Evolutionary conservation across 1,140 invertebrate species (phyloP).

Genomic region (Leptonema lineaticorne): DNA sequence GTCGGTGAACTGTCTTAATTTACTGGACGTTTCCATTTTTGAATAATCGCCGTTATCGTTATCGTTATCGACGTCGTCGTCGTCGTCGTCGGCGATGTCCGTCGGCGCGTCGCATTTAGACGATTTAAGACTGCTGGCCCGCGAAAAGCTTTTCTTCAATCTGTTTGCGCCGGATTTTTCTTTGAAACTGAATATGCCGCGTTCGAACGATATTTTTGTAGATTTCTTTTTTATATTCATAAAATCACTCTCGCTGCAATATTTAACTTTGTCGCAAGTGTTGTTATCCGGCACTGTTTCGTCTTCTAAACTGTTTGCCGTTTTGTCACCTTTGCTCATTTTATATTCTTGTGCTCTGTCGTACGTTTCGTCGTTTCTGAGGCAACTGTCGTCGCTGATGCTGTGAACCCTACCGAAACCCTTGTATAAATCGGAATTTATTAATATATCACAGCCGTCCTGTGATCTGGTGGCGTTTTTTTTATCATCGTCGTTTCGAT

Average conservation of each 20-base stretch:
- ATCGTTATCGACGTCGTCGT: too few species aligned
- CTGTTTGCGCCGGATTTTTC: conserved; percentile 25
- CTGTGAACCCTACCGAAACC: conserved; percentile 31
- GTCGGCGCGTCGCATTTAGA: background rate
- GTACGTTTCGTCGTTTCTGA: conserved; percentile 3
- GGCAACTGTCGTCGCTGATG: conserved; percentile 7
- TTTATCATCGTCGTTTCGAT: background rate
- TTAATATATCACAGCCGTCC: conserved; percentile 40
- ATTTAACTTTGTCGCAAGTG: conserved; percentile 28
- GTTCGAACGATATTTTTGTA: conserved; percentile 33
- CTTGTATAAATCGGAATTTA: conserved; percentile 23
- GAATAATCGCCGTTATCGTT: background rate
- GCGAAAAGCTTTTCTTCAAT: conserved; percentile 27
- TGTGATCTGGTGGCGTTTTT: conserved; percentile 25
- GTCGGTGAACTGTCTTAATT: conserved; percentile 31
- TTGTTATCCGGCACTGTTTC: background rate
- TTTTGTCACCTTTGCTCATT: conserved; percentile 12
- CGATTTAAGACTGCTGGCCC: conserved; percentile 35
- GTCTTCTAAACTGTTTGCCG: conserved; percentile 4
- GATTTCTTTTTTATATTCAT: conserved; percentile 37
- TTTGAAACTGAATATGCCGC: conserved; percentile 32
- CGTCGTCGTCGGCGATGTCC: too few species aligned
- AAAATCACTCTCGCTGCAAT: conserved; percentile 38
- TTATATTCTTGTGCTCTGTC: conserved; percentile 5
- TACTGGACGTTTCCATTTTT: conserved; percentile 21